Conservation (phyloP, 2,113 vertebrate genomes). For the Tachuris rubrigastra region DNA sequence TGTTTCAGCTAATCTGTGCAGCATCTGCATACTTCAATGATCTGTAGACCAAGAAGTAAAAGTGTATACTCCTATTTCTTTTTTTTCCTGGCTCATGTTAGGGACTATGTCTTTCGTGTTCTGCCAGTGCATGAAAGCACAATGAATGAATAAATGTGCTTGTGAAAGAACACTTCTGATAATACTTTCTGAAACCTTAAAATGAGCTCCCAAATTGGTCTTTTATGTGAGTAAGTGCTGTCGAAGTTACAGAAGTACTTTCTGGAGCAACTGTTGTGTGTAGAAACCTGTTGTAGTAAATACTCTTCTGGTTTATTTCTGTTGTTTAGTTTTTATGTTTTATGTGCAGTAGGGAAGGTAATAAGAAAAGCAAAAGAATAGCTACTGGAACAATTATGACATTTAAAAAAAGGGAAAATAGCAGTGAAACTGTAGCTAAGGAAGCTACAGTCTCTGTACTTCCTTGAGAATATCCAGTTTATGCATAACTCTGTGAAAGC, state of each 20-base stretch:
- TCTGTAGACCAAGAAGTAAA: not conserved
- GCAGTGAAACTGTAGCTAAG: not conserved
- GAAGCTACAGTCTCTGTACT: not conserved
- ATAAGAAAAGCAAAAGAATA: conserved; percentile 21
- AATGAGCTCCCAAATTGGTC: not conserved
- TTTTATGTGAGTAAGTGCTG: conserved; percentile 4
- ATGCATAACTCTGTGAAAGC: not conserved
- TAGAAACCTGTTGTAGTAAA: conserved; percentile 33
- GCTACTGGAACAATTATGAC: not conserved
- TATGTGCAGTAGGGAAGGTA: not conserved
- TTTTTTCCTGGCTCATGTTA: not conserved
- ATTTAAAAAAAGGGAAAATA: not conserved
- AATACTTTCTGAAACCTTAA: not conserved
- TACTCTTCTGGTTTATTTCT: not conserved
- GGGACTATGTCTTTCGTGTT: not conserved
- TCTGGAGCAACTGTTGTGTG: not conserved
- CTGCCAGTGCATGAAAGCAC: not conserved
- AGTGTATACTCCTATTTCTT: not conserved
- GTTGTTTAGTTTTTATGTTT: conserved; percentile 15
- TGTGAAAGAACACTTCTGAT: not conserved
- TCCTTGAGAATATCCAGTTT: not conserved
- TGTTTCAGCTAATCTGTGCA: not conserved
- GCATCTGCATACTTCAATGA: not conserved
- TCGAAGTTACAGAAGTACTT: conserved; percentile 1
- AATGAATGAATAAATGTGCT: not conserved